Evolutionary conservation across 2,113 vertebrate genomes (phyloP), one percentile per base, ranked within the genome.

Genomic region (Rostratula benghalensis): DNA sequence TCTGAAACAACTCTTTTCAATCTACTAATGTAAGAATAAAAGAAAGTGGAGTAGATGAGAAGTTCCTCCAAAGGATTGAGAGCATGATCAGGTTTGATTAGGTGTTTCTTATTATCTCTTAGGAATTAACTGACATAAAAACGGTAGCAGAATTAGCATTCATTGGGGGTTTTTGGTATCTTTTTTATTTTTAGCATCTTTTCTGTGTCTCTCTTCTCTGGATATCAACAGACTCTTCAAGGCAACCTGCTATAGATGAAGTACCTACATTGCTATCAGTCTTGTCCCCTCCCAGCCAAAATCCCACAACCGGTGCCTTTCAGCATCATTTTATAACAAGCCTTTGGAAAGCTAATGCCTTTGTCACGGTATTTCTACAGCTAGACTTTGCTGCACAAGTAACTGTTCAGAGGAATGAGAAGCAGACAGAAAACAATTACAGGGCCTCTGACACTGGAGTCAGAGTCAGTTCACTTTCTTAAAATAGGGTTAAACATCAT

Each of bases 401-500:
- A 87, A 54, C 46, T 73, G 84, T 87, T 90, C 68, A 82, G 87
- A 96, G 82, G 84, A 91, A 33, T 0, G 8, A 96, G 87, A 80
- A 87, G 61, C 93, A 90, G 90, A 80, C 31, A 10, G 70, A 88
- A 91, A 93, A 73, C 86, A 96, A 91, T 97, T 93, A 43, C 13
- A 45, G 96, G 89, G 48, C 87, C 88, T 94, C 91, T 96, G 96
- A 94, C 84, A 90, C 82, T 22, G 5, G 73, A 87, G 75, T 95
- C 81, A 67, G 73, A 87, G 75, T 95, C 81, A 67, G 63, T 70
- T 91, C 65, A 61, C 90, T 93, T 96, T 88, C 95, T 97, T 96
- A 95, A 97, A 96, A 95, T 53, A 89, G 61, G 79, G 84, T 89
- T 97, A 95, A 97, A 93, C 91, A 83, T 85, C 69, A 65, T 93